phyloP scores from a whole-genome alignment of 2,113 vertebrate species.

The Pelusios castaneus region DNA sequence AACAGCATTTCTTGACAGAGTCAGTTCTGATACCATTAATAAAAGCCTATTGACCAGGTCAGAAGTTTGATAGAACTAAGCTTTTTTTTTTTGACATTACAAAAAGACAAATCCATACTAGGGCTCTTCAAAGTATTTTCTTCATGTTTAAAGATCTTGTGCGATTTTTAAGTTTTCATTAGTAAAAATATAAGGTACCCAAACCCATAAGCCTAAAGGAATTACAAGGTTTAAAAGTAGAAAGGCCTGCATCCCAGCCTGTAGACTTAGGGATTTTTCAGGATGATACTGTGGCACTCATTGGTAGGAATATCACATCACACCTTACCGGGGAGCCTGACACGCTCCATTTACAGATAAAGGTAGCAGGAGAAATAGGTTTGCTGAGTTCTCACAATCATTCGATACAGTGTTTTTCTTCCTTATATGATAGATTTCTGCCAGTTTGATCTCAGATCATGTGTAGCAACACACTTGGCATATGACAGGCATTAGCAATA shows the following conservation, averaged over 20 bases:
- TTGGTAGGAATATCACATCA: accelerated
- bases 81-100: accelerated
- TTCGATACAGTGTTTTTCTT: background rate
- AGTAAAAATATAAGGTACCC: background rate
- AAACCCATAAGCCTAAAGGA: accelerated
- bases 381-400: background rate
- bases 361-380: background rate
- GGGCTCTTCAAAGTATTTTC: accelerated
- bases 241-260: accelerated
- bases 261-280: accelerated
- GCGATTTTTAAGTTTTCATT: background rate
- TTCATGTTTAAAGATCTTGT: accelerated
- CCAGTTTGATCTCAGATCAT: background rate
- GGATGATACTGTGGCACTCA: accelerated
- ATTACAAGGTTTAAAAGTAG: background rate
- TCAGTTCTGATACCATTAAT: background rate
- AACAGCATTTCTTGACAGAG: background rate
- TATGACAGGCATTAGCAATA: background rate
- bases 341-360: background rate
- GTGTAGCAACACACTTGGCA: background rate
- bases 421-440: background rate
- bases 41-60: background rate
- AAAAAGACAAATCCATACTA: background rate
- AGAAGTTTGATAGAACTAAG: background rate
- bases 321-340: accelerated